phyloP scores from a whole-genome alignment of 2,113 vertebrate species.

The Elgaria multicarinata region DNA sequence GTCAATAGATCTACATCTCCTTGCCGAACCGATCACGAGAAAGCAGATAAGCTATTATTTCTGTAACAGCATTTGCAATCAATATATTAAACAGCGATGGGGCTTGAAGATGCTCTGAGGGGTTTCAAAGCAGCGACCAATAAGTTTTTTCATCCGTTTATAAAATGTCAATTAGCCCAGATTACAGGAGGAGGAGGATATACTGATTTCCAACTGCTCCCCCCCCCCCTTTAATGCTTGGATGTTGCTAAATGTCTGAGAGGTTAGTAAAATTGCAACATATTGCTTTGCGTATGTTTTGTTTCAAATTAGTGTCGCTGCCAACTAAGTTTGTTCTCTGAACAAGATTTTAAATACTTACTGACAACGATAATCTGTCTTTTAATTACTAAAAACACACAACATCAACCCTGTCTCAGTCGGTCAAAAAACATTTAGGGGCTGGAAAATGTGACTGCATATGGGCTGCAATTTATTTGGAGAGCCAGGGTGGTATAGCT shows the following conservation, averaged over 20 bases:
- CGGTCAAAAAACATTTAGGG: constrained; percentile 39
- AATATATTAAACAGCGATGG: constrained; percentile 38
- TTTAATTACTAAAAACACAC: constrained; percentile 44
- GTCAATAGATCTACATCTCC: constrained; percentile 25
- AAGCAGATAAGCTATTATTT: constrained; percentile 47
- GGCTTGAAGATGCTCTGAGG: constrained; percentile 25
- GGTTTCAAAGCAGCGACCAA: constrained; percentile 45
- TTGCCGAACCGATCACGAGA: constrained; percentile 35
- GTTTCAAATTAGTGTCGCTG: constrained; percentile 48
- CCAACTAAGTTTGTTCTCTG: constrained; percentile 25
- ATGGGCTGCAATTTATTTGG: background rate
- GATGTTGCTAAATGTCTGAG: constrained; percentile 28
- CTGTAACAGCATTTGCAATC: constrained; percentile 49
- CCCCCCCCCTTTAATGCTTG: constrained; percentile 2
- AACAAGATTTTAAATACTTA: constrained; percentile 1
- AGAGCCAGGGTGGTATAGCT: too few relatives aligned
- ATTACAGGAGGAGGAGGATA: constrained; percentile 24
- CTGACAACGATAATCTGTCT: constrained; percentile 3
- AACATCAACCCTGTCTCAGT: background rate
- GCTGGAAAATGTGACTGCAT: constrained; percentile 2
- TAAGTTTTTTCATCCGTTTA: background rate
- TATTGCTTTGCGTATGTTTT: constrained; percentile 47
- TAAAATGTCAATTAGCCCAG: constrained; percentile 48
- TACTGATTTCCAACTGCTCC: constrained; percentile 48
- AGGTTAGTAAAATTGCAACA: constrained; percentile 50